These are phyloP conservation scores for Platygyra sinensis DNA, from an alignment of 64 coral and sea anemone species.

Conservation along the genomic window DNA sequence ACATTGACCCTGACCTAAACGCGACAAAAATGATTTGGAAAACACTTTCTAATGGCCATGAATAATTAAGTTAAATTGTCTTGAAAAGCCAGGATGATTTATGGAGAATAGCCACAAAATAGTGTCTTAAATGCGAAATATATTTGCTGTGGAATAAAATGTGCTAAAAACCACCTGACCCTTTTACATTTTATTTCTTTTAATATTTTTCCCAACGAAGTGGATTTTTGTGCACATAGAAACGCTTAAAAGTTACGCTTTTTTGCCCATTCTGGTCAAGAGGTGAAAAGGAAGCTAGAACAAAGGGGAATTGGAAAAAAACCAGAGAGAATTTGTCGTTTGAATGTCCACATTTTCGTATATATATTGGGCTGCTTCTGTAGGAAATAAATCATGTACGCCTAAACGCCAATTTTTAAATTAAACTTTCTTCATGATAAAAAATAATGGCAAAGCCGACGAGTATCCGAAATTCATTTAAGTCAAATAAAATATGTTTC, in stretches of 20 bases:
- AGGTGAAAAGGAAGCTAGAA: no score
- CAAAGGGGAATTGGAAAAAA: no score
- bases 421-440: not conserved
- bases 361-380: not conserved
- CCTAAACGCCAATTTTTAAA: not conserved
- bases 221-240: no score
- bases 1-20: not conserved
- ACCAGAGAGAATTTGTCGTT: no score
- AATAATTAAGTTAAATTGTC: slow-evolving; percentile 49
- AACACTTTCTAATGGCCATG: slow-evolving; percentile 34
- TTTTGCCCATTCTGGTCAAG: not conserved
- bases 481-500: not conserved
- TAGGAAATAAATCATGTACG: not conserved
- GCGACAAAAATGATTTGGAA: not conserved
- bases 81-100: slow-evolving; percentile 19
- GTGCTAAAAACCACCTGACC: not conserved
- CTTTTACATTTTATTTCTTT: no score
- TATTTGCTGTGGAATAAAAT: slow-evolving; percentile 11
- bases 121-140: slow-evolving; percentile 16
- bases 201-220: not conserved
- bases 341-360: no score
- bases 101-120: not conserved
- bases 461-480: not conserved
- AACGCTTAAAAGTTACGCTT: not conserved
- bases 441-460: not conserved